These are phyloP conservation scores for Pollenia griseotomentosa DNA, from an alignment of 2,888 invertebrate genomes.

Conservation along the genomic window DNA sequence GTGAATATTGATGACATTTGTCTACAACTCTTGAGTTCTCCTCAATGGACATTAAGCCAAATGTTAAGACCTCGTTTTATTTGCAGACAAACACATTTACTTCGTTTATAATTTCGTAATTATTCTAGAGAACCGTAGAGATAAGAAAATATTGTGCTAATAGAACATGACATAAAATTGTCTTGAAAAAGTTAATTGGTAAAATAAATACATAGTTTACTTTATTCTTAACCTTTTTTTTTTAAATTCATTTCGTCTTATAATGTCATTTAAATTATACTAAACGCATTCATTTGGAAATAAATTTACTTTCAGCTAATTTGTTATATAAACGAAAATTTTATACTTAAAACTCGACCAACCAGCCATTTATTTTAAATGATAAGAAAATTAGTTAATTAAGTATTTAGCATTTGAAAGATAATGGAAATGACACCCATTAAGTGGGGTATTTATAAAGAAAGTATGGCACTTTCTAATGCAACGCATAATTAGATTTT, in stretches of 20 bases:
- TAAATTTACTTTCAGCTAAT: slow-evolving; percentile 8
- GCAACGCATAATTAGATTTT: neutral
- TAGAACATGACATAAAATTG: neutral
- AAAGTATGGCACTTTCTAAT: neutral
- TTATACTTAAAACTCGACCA: neutral
- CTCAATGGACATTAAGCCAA: slow-evolving; percentile 25
- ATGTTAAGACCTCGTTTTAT: slow-evolving; percentile 48
- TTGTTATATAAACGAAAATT: slow-evolving; percentile 26
- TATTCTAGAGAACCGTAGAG: slow-evolving; percentile 5
- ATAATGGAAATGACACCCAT: neutral
- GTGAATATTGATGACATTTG: slow-evolving; percentile 28
- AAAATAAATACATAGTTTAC: no score
- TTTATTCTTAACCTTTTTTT: no score
- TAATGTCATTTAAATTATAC: neutral
- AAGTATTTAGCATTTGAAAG: slow-evolving; percentile 25
- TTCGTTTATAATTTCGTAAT: slow-evolving; percentile 18
- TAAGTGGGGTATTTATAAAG: neutral
- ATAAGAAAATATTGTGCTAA: slow-evolving; percentile 34
- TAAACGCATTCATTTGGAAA: slow-evolving; percentile 29
- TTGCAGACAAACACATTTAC: slow-evolving; percentile 21
- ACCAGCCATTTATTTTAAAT: neutral
- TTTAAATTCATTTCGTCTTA: no score
- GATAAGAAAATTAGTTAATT: slow-evolving; percentile 40
- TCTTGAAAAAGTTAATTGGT: no score
- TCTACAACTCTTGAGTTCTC: slow-evolving; percentile 12